Evolutionary conservation across 2,888 invertebrate genomes (phyloP), one percentile per base, ranked within the genome.

Genomic region (Folsomia manolachei): DNA sequence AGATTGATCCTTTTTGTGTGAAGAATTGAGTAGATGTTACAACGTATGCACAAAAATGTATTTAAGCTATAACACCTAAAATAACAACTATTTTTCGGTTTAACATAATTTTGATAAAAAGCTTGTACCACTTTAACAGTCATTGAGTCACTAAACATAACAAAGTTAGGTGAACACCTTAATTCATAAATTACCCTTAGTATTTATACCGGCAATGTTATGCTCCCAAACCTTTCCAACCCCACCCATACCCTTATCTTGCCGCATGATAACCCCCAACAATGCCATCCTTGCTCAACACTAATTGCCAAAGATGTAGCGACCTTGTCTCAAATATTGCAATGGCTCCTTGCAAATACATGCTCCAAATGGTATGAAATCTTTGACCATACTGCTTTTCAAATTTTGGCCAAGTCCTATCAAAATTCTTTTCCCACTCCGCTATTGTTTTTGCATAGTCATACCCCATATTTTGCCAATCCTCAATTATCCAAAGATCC

Each of bases 381-480:
- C 63, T 72, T 11, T 74, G 53, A 2, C 70, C 65, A 69, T 73
- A 74, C 27, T 63, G 19, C 27, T 65, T n/a, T 24, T 69, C 23
- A 26, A 78, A 56, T n/a, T 61, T 53, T 9, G 71, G 71, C 78
- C 75, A 78, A 51, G 56, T 64, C 52, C 64, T 69, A 18, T 63
- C 52, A 61, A 77, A 77, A 27, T 75, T 75, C 0, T 60, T 63
- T 19, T 71, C 52, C 77, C 77, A 78, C 1, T 69, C 77, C n/a
- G 39, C 21, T 7, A 78, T 68, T 14, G 75, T 78, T 64, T 68
- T 69, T 52, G 65, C 68, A 56, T 78, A 78, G 39, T 78, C 75
- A 27, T 53, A 39, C 11, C 77, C 77, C 39, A 78, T 72, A 66
- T 75, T 76, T 52, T 78, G 75, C 74, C 75, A 78, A 64, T 78